phyloP scores from a whole-genome alignment of 2,888 invertebrate genomes.

The Synergus itoensis region DNA sequence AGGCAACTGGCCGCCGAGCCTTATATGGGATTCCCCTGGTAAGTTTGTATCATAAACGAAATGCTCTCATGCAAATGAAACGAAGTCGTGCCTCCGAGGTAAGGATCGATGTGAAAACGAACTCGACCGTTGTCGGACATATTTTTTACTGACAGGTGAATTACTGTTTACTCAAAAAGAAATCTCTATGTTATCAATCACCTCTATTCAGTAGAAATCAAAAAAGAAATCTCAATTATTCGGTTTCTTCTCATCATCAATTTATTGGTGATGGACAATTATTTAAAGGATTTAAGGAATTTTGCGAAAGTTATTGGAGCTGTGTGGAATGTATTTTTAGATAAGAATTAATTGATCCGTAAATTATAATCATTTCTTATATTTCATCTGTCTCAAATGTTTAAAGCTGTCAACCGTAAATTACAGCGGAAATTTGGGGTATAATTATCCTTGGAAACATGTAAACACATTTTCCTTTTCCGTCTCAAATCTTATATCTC shows the following conservation, averaged over 20 bases:
- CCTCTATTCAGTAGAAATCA: conserved; percentile 13
- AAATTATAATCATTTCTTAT: background rate
- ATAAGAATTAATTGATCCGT: no score
- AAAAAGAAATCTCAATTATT: conserved; percentile 31
- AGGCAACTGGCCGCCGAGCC: conserved; percentile 65
- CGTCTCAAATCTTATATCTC: conserved; percentile 20
- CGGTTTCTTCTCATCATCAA: background rate
- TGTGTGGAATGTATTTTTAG: no score
- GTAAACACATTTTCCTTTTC: background rate
- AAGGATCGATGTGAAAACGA: conserved; percentile 24
- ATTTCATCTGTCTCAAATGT: background rate
- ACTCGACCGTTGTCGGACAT: conserved; percentile 26
- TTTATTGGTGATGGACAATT: no score
- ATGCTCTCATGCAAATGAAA: conserved; percentile 67
- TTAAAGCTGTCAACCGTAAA: background rate
- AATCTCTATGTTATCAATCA: conserved; percentile 15
- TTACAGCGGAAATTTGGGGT: background rate
- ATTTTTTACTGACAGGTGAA: conserved; percentile 36
- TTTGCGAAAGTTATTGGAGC: no score
- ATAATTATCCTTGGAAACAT: background rate
- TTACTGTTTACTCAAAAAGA: conserved; percentile 39
- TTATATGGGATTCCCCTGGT: conserved; percentile 65
- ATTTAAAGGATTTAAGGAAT: no score
- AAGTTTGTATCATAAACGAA: conserved; percentile 68
- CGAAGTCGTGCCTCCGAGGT: conserved; percentile 20